These are phyloP conservation scores for Pandemis cinnamomeana DNA, from an alignment of 2,888 invertebrate genomes.

Conservation along the genomic window DNA sequence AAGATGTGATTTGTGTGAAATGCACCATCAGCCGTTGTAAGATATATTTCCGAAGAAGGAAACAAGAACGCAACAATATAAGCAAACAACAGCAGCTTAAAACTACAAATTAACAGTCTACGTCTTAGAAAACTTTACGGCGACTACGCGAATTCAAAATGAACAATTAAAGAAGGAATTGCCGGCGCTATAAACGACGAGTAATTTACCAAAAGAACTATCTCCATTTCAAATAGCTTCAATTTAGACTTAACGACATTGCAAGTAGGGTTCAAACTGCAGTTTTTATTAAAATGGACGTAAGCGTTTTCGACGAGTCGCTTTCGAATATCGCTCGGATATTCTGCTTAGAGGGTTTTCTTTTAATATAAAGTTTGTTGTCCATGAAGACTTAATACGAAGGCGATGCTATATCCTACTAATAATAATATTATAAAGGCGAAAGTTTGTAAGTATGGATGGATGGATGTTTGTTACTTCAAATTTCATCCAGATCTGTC, in stretches of 20 bases:
- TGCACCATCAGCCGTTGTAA: no score
- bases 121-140: slow-evolving; percentile 5
- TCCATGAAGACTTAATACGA: not conserved
- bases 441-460: no score
- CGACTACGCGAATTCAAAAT: slow-evolving; percentile 4
- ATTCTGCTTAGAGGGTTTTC: not conserved
- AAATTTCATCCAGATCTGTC: no score
- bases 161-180: slow-evolving; percentile 14
- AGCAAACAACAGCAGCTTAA: not conserved
- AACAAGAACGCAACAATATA: not conserved
- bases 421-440: no score
- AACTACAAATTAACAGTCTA: not conserved
- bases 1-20: no score
- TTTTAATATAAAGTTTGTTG: not conserved
- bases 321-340: not conserved
- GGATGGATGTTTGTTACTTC: no score
- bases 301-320: not conserved
- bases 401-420: not conserved
- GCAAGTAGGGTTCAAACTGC: not conserved
- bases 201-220: not conserved
- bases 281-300: not conserved
- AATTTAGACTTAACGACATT: not conserved
- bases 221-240: not conserved
- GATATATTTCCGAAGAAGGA: not conserved
- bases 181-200: slow-evolving; percentile 1